Percentiles rank a stretch among this genome's conserved stretches.
phyloP scores from a whole-genome alignment of 2,113 vertebrate species.

The Pagrus major region DNA sequence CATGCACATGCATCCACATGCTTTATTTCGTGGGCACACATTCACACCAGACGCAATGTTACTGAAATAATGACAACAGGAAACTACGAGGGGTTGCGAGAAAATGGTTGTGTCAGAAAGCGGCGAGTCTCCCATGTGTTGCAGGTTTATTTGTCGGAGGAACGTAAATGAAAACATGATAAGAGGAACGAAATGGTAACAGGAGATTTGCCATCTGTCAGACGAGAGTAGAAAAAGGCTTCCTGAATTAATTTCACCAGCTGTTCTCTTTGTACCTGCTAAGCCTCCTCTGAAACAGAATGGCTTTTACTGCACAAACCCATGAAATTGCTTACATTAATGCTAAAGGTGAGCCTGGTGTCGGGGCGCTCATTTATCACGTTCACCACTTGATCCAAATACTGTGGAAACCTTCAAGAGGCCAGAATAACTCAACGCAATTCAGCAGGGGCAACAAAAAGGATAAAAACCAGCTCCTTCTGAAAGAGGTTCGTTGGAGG shows the following conservation, averaged over 20 bases:
- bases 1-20: background rate
- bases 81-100: conserved; percentile 17
- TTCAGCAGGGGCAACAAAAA: conserved; percentile 3
- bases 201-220: conserved; percentile 79
- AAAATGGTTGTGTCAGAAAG: conserved; percentile 42
- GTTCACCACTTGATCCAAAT: background rate
- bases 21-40: background rate
- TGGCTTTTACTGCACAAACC: conserved; percentile 28
- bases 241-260: conserved; percentile 76
- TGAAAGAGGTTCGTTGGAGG: conserved; percentile 31
- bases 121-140: conserved; percentile 15
- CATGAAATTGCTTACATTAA: conserved; percentile 28
- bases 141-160: conserved; percentile 64
- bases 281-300: conserved; percentile 42
- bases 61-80: conserved; percentile 41
- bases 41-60: conserved; percentile 7
- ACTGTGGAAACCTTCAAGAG: background rate
- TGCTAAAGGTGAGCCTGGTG: conserved; percentile 34
- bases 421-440: conserved; percentile 1
- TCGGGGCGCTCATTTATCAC: conserved; percentile 7
- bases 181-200: conserved; percentile 70
- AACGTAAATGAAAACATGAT: conserved; percentile 66
- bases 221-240: conserved; percentile 38
- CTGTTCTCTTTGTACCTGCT: conserved; percentile 73
- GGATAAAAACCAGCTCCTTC: background rate